Percentiles rank a stretch among this genome's conserved stretches.
phyloP scores from a whole-genome alignment of 2,113 vertebrate genomes.

The Bubo scandiacus region DNA sequence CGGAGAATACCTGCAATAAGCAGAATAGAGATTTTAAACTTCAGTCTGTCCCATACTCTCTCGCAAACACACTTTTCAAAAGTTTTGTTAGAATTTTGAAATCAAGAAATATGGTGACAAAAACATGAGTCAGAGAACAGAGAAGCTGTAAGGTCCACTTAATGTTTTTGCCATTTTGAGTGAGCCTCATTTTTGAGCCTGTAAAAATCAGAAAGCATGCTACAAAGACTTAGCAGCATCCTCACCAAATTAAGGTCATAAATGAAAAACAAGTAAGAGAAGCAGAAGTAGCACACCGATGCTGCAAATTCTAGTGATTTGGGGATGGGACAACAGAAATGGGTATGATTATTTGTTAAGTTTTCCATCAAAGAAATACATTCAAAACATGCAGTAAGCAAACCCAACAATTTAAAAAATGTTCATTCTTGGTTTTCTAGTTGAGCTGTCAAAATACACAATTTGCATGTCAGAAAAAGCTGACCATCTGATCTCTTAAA shows the following conservation, averaged over 20 bases:
- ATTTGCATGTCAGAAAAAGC: background rate
- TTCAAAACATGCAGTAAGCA: background rate
- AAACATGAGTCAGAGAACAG: background rate
- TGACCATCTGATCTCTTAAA: background rate
- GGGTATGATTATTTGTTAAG: background rate
- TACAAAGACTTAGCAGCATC: background rate
- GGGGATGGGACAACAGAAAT: background rate
- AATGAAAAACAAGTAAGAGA: background rate
- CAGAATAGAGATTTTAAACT: background rate
- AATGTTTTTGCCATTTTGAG: background rate
- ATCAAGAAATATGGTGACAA: background rate
- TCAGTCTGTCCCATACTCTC: background rate
- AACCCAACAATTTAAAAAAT: background rate
- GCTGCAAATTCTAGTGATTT: background rate
- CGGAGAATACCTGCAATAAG: slow-evolving; percentile 74
- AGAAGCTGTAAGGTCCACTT: background rate
- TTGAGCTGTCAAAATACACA: background rate
- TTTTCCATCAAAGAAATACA: background rate
- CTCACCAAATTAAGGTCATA: background rate
- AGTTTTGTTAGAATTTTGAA: background rate
- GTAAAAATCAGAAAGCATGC: background rate
- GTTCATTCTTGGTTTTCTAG: background rate
- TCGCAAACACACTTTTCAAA: background rate
- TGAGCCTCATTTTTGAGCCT: background rate
- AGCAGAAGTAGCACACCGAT: background rate